Evolutionary conservation across 2,797 vertebrate genomes (phyloP).

Genomic region (Hylomyscus alleni): DNA sequence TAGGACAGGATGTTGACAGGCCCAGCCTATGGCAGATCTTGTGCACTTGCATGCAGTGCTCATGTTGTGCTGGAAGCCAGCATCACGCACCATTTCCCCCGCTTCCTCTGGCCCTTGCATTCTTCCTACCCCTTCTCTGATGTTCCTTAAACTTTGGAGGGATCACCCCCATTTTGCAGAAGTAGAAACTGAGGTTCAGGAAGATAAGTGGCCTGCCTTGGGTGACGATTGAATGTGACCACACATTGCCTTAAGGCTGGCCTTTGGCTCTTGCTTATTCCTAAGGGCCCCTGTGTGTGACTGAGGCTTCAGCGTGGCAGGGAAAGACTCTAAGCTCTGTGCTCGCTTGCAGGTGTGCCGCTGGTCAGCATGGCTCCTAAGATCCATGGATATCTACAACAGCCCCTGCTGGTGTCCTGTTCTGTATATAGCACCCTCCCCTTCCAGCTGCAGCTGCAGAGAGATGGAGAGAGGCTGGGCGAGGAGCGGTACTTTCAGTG

Average conservation of each 20-base stretch:
- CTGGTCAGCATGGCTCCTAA: conserved; percentile 92
- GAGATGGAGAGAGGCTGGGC: conserved; percentile 89
- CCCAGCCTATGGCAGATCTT: background rate
- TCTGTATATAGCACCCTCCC: conserved; percentile 93
- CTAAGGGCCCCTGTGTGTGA: background rate
- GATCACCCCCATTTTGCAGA: background rate
- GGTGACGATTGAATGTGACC: rapidly evolving
- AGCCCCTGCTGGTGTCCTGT: conserved; percentile 92
- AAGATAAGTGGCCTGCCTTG: rapidly evolving
- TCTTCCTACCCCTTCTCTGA: background rate
- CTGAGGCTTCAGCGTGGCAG: rapidly evolving
- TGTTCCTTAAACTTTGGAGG: background rate
- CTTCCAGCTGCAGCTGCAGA: conserved; percentile 92
- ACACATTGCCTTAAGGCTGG: rapidly evolving
- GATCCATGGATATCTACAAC: conserved; percentile 91
- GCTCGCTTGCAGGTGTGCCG: background rate
- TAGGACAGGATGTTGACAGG: background rate
- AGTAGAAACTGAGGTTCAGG: background rate
- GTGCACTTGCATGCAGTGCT: background rate
- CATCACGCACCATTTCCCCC: background rate
- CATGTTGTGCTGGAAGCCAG: background rate
- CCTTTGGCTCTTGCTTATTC: background rate
- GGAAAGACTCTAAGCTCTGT: background rate
- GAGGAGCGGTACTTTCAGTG: conserved; percentile 92
- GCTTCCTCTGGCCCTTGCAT: background rate